phyloP scores from a whole-genome alignment of 2,797 vertebrate genomes.

The Anableps anableps region DNA sequence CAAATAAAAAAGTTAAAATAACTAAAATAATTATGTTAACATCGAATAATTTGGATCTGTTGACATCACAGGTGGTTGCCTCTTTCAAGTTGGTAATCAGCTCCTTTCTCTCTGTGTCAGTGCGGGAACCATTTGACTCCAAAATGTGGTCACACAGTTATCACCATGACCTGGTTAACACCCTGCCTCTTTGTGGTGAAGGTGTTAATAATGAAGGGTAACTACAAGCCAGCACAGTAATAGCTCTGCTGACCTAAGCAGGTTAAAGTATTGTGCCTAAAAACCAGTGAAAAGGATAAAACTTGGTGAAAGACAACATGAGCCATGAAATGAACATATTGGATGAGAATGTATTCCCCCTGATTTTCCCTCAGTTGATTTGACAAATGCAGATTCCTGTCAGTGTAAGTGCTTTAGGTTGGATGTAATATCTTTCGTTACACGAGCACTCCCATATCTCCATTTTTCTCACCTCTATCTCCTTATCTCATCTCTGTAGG shows the following conservation, averaged over 20 bases:
- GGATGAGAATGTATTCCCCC: background rate
- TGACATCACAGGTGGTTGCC: background rate
- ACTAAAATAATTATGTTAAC: background rate
- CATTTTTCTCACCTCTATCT: conserved; percentile 50
- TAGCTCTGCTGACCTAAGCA: conserved; percentile 23
- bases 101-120: conserved; percentile 9
- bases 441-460: conserved; percentile 34
- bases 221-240: conserved; percentile 58
- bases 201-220: conserved; percentile 60
- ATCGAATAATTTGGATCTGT: background rate
- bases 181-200: conserved; percentile 40
- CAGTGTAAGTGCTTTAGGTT: conserved; percentile 7
- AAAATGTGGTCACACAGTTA: conserved; percentile 49
- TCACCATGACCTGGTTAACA: conserved; percentile 36
- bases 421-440: conserved; percentile 29
- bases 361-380: background rate
- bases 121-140: conserved; percentile 35
- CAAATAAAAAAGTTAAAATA: background rate
- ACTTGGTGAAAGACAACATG: conserved; percentile 3
- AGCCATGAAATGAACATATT: conserved; percentile 11
- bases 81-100: conserved; percentile 3
- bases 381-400: background rate
- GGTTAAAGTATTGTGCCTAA: conserved; percentile 35
- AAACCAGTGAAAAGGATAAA: conserved; percentile 23
- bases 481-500: conserved; percentile 59